Evolutionary conservation across 2,113 vertebrate genomes (phyloP).

Genomic region (Rhynchomys soricoides): DNA sequence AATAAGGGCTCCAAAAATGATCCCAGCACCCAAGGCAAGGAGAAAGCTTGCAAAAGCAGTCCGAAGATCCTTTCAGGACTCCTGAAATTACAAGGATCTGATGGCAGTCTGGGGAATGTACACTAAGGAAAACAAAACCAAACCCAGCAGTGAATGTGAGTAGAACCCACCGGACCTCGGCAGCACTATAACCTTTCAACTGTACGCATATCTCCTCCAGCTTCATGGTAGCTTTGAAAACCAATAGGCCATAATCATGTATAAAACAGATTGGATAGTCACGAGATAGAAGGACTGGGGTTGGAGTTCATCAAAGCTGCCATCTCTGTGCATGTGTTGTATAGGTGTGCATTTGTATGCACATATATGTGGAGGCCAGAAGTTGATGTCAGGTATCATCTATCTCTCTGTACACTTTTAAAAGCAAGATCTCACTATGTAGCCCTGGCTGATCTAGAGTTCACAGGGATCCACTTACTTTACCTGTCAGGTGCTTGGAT

Average conservation of each 20-base stretch:
- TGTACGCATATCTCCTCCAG: constrained; percentile 5
- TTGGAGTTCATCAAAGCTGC: background rate
- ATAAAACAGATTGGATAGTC: background rate
- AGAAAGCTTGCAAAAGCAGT: constrained; percentile 32
- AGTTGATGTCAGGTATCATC: background rate
- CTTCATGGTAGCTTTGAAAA: constrained; percentile 24
- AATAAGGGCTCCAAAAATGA: background rate
- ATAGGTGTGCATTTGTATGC: background rate
- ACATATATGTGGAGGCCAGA: background rate
- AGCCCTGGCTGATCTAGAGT: background rate
- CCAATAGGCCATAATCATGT: background rate
- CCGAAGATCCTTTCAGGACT: constrained; percentile 23
- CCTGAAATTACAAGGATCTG: background rate
- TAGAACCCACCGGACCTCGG: too few relatives aligned
- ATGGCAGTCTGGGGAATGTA: background rate
- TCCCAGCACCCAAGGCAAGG: constrained; percentile 3
- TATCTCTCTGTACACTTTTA: background rate
- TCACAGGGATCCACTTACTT: background rate
- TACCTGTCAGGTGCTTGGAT: background rate
- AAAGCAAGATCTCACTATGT: background rate
- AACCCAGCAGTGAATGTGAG: background rate
- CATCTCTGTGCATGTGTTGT: background rate
- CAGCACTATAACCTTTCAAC: background rate
- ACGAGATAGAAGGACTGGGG: background rate
- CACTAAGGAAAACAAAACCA: background rate